phyloP scores from a whole-genome alignment of 1,140 invertebrate genomes.

The Pseudomyrmex sp. region DNA sequence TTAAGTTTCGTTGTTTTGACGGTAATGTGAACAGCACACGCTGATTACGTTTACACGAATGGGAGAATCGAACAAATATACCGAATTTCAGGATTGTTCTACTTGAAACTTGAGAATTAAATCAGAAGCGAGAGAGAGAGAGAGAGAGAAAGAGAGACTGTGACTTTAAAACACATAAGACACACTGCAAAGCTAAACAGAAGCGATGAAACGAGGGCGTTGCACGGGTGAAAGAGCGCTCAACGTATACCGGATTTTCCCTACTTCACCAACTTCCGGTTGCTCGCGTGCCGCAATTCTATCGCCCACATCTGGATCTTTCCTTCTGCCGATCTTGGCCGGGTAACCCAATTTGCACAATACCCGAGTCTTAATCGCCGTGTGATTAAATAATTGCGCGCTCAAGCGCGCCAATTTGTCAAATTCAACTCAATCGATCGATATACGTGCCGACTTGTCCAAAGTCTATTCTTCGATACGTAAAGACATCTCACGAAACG shows the following conservation, averaged over 20 bases:
- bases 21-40: neutral
- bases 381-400: too few relatives aligned
- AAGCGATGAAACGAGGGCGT: slow-evolving; percentile 55
- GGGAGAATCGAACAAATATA: neutral
- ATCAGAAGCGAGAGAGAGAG: neutral
- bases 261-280: slow-evolving; percentile 66
- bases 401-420: neutral
- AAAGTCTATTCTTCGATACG: too few relatives aligned
- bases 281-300: slow-evolving; percentile 71
- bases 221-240: slow-evolving; percentile 51
- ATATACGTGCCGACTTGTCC: neutral
- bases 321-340: slow-evolving; percentile 70
- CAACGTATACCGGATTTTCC: slow-evolving; percentile 69
- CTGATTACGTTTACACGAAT: neutral
- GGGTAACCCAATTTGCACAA: slow-evolving; percentile 53
- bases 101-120: slow-evolving; percentile 42
- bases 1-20: neutral
- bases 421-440: neutral
- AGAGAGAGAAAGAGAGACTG: neutral
- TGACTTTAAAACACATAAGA: slow-evolving; percentile 24
- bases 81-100: neutral
- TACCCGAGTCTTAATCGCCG: too few relatives aligned
- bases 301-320: slow-evolving; percentile 71
- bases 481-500: too few relatives aligned
- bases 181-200: slow-evolving; percentile 14